Evolutionary conservation across 2,888 invertebrate species (phyloP), one percentile per base, ranked within the genome.

Genomic region (Augiades crinisus): DNA sequence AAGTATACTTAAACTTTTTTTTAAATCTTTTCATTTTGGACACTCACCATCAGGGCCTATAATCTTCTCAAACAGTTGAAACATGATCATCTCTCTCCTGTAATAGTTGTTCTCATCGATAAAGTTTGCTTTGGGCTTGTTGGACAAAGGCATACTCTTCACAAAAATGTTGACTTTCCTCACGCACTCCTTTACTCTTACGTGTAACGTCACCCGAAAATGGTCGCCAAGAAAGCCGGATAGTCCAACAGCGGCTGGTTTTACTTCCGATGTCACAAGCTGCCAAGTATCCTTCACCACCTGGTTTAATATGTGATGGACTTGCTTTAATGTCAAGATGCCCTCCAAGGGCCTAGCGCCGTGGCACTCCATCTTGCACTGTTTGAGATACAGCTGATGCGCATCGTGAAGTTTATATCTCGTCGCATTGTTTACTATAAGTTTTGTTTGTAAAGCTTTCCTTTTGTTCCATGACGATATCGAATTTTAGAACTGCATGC

Each of bases 161-260:
- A 84, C 62, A 45, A 87, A 87, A 12, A 87, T 57, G 1, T 67
- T 58, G 3, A 83, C 58, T 21, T 62, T 56, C 40, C 61, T 59
- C 5, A 57, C 21, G 0, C 55, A n/a, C 0, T 61, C 72, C 1
- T 55, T 53, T 0, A 62, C 57, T 19, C 60, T 54, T 8, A 80
- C 70, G 4, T 61, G 55, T 1, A 87, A 51, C 0, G 63, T 61
- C 2, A 70, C 67, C 12, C 72, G 65, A 10, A 77, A 63, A 55
- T 87, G 86, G 43, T 84, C 86, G 1, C 79, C 86, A 0, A 87
- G 68, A 60, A 79, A 85, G 0, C 87, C 87, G 0, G 74, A 68
- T 0, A 86, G 40, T 0, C 85, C 85, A 0, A 70, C 67, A 0
- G 65, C 51, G 0, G 82, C 81, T 0, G 74, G 64, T 7, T 45